A percentile compares a stretch with the other conserved stretches of the same genome.
phyloP scores from a whole-genome alignment of 2,113 vertebrate genomes.

The Oryzias celebensis region DNA sequence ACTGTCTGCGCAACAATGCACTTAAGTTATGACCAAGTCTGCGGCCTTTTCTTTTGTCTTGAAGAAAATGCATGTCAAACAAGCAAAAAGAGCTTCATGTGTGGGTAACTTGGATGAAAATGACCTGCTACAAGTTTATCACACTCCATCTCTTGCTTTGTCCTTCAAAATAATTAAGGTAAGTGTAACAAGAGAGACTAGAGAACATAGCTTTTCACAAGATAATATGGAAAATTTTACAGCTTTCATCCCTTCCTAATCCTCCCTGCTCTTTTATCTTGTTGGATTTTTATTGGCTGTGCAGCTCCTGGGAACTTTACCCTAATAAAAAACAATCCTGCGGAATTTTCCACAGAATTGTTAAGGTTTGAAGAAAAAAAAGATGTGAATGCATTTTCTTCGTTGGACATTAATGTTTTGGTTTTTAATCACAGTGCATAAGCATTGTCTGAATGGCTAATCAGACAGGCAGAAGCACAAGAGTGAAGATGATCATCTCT shows the following conservation, averaged over 20 bases:
- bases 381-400: constrained; percentile 60
- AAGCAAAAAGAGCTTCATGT: constrained; percentile 34
- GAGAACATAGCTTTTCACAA: constrained; percentile 76
- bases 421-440: constrained; percentile 48
- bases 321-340: constrained; percentile 80
- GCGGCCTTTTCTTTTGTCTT: constrained; percentile 15
- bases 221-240: constrained; percentile 83
- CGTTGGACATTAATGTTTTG: constrained; percentile 44
- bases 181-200: constrained; percentile 67
- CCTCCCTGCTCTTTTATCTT: constrained; percentile 80
- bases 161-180: constrained; percentile 72
- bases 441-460: constrained; percentile 16
- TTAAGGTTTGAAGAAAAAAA: constrained; percentile 59
- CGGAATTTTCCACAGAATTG: constrained; percentile 79
- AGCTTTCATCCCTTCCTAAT: constrained; percentile 80
- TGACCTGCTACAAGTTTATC: constrained; percentile 55
- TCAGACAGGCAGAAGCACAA: constrained; percentile 13
- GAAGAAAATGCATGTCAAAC: constrained; percentile 40
- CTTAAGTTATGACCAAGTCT: constrained; percentile 39
- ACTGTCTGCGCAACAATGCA: constrained; percentile 60
- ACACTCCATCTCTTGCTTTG: constrained; percentile 47
- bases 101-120: constrained; percentile 20
- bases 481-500: constrained; percentile 14
- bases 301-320: constrained; percentile 80
- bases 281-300: constrained; percentile 81